Evolutionary conservation across 2,113 vertebrate genomes (phyloP), one percentile per base, ranked within the genome.

Genomic region (Urocolius indicus): DNA sequence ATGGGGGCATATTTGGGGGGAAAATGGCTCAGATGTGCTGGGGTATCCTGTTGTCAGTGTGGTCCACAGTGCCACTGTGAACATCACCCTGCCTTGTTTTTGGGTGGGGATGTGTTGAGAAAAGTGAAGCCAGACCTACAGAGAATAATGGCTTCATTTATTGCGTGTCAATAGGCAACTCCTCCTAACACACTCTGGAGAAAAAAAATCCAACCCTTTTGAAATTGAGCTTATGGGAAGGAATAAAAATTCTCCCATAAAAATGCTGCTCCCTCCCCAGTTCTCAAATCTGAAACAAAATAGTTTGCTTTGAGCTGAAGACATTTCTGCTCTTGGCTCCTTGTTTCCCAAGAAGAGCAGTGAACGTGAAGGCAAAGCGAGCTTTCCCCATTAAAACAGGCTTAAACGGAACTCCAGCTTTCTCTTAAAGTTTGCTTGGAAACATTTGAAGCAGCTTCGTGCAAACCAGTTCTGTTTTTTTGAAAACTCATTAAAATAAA

Each of bases 381-480:
- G 63, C 72, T 55, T 90, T 81, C 52, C 85, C 61, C 76, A 88
- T 86, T 96, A 94, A 96, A 96, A 77, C 23, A 48, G 0, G 0
- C 80, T 92, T 93, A 92, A 95, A 66, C 0, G 38, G 86, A 95
- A 93, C 68, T 95, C 83, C 96, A 89, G 94, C 93, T 95, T 94
- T 59, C 95, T 95, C 83, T 93, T 94, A 95, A 94, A 93, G 58
- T 94, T 89, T 36, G 20, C 89, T 88, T 59, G 92, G 92, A 92
- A 90, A 86, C 65, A 86, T 77, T 95, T 58, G 51, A 17, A 92
- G 88, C 34, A 29, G 68, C 94, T 95, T 88, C n/a, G 10, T 95
- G 95, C 11, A 0, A 87, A 86, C 13, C 58, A 69, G 62, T 69
- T 86, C 90, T 94, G 59, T 65, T 51, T 43, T 43, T 94, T 95